Percentiles rank a stretch among this genome's conserved stretches.
Evolutionary conservation across 1,140 invertebrate species (phyloP).

Genomic region (Mesaphorura yosii): DNA sequence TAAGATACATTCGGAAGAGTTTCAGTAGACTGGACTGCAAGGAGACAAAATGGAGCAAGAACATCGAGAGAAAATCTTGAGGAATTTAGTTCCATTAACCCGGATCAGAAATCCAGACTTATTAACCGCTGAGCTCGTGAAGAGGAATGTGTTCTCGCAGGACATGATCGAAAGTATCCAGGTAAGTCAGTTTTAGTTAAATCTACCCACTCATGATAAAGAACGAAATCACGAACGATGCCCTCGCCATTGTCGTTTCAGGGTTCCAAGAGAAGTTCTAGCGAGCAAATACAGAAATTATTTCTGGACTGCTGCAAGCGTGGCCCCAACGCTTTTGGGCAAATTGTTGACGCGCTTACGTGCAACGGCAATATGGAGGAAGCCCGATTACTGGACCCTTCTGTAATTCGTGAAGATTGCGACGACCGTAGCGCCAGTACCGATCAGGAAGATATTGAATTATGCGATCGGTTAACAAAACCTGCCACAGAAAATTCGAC

Average conservation of each 20-base stretch:
- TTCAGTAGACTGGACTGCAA: too few relatives aligned
- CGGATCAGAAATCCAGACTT: neutral
- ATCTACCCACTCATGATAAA: too few relatives aligned
- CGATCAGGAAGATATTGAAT: neutral
- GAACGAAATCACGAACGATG: too few relatives aligned
- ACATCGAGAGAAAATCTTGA: slow-evolving; percentile 1
- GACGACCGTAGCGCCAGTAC: neutral
- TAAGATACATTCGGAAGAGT: too few relatives aligned
- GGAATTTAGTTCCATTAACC: slow-evolving; percentile 2
- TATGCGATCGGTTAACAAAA: neutral
- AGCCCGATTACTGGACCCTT: slow-evolving; percentile 1
- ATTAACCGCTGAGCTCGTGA: neutral
- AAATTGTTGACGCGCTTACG: slow-evolving; percentile 1
- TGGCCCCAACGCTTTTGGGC: neutral
- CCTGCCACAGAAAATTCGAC: neutral
- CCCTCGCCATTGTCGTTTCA: too few relatives aligned
- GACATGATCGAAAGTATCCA: slow-evolving; percentile 1
- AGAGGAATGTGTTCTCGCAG: neutral
- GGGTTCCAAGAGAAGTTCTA: neutral
- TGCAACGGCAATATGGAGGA: neutral
- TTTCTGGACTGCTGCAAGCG: slow-evolving; percentile 3
- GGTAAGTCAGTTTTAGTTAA: too few relatives aligned
- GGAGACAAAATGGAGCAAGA: neutral
- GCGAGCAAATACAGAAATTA: slow-evolving; percentile 4
- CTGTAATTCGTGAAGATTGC: neutral